phyloP scores from a whole-genome alignment of 2,797 vertebrate genomes.

The Coreius guichenoti region DNA sequence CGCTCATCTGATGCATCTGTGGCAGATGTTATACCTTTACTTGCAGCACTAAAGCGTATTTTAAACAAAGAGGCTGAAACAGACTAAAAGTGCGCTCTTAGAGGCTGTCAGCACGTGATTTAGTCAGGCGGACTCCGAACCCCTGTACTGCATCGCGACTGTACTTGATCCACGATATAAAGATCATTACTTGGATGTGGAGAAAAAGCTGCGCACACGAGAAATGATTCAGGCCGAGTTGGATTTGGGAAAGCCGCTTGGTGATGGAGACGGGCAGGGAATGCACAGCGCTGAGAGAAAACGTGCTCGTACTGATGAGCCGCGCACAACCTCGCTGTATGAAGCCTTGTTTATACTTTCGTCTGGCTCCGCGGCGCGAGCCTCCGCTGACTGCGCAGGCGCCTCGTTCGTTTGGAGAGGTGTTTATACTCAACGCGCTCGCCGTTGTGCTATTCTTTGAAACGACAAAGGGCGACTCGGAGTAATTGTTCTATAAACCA shows the following conservation, averaged over 20 bases:
- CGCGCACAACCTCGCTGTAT: neutral
- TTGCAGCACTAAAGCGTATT: conserved; percentile 29
- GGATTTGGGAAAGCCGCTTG: neutral
- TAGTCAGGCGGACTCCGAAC: conserved; percentile 2
- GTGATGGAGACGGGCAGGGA: neutral
- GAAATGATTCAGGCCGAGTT: neutral
- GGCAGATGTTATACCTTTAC: neutral
- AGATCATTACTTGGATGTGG: conserved; percentile 45
- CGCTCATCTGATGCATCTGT: conserved; percentile 45
- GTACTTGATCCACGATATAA: conserved; percentile 46
- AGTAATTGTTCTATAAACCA: no score
- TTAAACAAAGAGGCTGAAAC: conserved; percentile 35
- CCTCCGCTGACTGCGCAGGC: no score
- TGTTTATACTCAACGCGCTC: no score
- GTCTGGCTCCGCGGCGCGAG: no score
- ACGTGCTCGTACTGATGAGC: neutral
- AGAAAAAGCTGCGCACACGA: conserved; percentile 7
- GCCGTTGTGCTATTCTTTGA: no score
- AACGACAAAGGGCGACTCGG: no score
- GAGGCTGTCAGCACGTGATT: conserved; percentile 32
- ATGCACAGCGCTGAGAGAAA: neutral
- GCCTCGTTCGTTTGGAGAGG: no score
- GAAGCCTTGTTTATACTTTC: no score
- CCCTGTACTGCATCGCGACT: conserved; percentile 38
- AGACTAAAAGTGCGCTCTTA: conserved; percentile 1